Percentiles rank a stretch among this genome's conserved stretches.
Conservation (phyloP, 2,113 vertebrate genomes). For the Montifringilla adamsi region DNA sequence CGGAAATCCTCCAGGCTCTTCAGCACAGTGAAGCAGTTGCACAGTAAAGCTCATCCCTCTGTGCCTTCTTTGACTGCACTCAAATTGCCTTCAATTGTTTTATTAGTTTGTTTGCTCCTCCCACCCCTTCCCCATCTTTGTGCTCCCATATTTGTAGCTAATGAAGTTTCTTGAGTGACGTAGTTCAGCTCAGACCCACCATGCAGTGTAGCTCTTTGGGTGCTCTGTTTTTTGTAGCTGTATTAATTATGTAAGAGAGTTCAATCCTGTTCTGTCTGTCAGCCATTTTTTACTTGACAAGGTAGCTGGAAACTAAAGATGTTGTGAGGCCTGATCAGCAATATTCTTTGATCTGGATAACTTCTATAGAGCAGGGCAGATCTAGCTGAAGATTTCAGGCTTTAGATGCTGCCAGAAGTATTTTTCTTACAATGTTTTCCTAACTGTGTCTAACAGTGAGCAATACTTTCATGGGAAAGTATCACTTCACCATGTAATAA, state of each 20-base stretch:
- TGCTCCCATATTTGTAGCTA: not conserved
- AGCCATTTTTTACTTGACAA: not conserved
- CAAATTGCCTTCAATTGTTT: not conserved
- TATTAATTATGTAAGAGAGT: not conserved
- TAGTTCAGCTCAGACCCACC: not conserved
- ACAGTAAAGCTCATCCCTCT: not conserved
- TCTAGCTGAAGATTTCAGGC: not conserved
- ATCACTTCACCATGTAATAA: not conserved
- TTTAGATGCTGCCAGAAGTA: not conserved
- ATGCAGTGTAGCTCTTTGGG: not conserved
- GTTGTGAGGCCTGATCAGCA: not conserved
- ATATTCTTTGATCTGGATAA: not conserved
- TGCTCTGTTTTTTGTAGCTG: not conserved
- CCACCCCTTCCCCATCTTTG: not conserved
- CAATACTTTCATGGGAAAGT: not conserved
- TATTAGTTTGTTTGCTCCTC: too few relatives aligned
- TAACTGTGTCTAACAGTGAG: not conserved
- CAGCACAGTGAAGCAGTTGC: rapidly evolving
- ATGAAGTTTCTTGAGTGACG: not conserved
- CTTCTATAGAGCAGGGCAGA: not conserved
- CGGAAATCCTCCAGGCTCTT: not conserved
- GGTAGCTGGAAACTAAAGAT: not conserved
- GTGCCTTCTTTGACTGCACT: not conserved
- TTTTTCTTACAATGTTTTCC: not conserved
- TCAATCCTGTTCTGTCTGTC: not conserved